Evolutionary conservation across 1,140 invertebrate species (phyloP).

Genomic region (Hirudo medicinalis): DNA sequence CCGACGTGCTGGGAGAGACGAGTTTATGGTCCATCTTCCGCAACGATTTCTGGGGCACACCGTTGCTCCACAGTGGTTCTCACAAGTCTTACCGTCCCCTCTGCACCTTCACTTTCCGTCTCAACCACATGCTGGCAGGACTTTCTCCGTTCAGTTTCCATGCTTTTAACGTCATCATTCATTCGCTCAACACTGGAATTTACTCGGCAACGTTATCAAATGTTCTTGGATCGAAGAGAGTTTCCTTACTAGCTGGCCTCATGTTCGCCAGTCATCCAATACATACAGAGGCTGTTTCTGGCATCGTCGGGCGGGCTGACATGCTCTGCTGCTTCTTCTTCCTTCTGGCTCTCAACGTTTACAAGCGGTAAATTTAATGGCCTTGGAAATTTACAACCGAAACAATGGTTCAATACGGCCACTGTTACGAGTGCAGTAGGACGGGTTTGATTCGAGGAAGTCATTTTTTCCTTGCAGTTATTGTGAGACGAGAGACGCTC

Average conservation of each 20-base stretch:
- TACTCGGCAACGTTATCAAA: conserved; percentile 32
- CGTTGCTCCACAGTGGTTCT: conserved; percentile 75
- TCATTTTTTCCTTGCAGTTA: too few species aligned
- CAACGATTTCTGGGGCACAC: conserved; percentile 95
- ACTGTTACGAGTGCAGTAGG: too few species aligned
- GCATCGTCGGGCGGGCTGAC: conserved; percentile 64
- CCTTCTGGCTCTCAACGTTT: conserved; percentile 54
- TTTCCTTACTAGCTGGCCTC: conserved; percentile 47
- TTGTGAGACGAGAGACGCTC: not conserved
- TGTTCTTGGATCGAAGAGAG: conserved; percentile 36
- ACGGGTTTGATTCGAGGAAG: too few species aligned
- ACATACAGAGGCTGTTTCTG: conserved; percentile 58
- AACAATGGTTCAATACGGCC: too few species aligned
- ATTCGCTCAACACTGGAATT: conserved; percentile 36
- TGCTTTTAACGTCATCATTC: conserved; percentile 42
- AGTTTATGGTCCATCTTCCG: conserved; percentile 78
- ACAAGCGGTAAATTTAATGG: conserved; percentile 42
- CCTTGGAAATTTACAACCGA: too few species aligned
- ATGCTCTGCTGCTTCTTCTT: conserved; percentile 68
- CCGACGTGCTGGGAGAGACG: conserved; percentile 74
- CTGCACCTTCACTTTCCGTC: conserved; percentile 78
- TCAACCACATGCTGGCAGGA: conserved; percentile 52
- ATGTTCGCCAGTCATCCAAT: conserved; percentile 45
- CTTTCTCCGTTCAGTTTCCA: conserved; percentile 44
- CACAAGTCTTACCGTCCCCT: conserved; percentile 91